Evolutionary conservation across 2,113 vertebrate species (phyloP).

Genomic region (Atherinomorus stipes): DNA sequence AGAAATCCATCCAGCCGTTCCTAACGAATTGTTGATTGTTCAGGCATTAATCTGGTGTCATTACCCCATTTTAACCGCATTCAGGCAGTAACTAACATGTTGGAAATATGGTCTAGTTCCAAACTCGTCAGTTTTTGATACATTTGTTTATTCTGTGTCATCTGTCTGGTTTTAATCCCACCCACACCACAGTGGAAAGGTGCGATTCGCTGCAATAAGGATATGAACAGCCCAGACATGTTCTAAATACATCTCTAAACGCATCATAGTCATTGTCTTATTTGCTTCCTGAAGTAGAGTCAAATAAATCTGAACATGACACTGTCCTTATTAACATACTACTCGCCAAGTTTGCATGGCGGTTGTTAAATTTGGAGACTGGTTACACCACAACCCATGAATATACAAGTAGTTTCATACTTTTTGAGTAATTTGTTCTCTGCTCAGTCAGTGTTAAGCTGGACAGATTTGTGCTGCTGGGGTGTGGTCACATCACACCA

Average conservation of each 20-base stretch:
- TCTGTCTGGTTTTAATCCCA: neutral
- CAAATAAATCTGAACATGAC: neutral
- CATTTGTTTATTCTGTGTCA: too few species aligned
- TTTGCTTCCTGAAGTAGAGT: neutral
- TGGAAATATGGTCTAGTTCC: neutral
- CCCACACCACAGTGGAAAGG: neutral
- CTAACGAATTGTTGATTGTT: neutral
- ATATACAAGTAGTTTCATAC: slow-evolving; percentile 14
- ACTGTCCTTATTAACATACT: neutral
- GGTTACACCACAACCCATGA: slow-evolving; percentile 30
- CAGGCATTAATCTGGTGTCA: neutral
- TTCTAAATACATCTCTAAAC: neutral
- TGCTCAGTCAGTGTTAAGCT: slow-evolving; percentile 50
- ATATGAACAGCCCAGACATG: neutral
- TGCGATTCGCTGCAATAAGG: neutral
- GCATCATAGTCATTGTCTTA: neutral
- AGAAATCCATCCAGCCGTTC: neutral
- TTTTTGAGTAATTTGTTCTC: slow-evolving; percentile 21
- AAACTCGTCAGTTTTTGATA: neutral
- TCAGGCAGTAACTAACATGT: neutral
- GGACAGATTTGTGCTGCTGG: slow-evolving; percentile 28
- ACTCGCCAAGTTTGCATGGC: slow-evolving; percentile 1
- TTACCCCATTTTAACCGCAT: neutral
- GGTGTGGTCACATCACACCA: slow-evolving; percentile 52
- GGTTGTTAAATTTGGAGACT: slow-evolving; percentile 5